phyloP scores from a whole-genome alignment of 2,113 vertebrate species.

The Stegostoma tigrinum region DNA sequence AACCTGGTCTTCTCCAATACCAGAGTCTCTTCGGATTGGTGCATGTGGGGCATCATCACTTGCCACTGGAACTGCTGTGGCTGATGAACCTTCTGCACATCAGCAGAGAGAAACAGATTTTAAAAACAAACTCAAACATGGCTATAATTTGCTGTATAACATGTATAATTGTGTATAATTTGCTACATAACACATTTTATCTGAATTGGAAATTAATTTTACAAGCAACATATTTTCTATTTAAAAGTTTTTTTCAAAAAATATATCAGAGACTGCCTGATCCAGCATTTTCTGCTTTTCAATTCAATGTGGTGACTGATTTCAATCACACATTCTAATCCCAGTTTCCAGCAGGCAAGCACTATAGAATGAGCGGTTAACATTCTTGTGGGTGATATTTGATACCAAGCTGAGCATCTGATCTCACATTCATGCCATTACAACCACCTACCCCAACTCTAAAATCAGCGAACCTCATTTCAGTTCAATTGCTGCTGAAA shows the following conservation, averaged over 20 bases:
- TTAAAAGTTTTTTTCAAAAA: too few species aligned
- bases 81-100: conserved; percentile 8
- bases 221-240: neutral
- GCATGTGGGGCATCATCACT: neutral
- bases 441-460: neutral
- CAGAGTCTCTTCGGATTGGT: conserved; percentile 60
- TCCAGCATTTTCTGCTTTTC: neutral
- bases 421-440: neutral
- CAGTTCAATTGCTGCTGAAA: neutral
- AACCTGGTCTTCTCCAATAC: conserved; percentile 67
- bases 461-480: neutral
- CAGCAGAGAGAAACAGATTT: neutral
- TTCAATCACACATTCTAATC: neutral
- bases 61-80: neutral
- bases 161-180: too few species aligned
- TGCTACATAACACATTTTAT: too few species aligned
- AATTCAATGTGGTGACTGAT: neutral
- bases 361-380: neutral
- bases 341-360: too few species aligned
- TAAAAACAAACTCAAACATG: neutral
- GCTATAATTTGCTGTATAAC: neutral
- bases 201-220: neutral
- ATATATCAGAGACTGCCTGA: neutral
- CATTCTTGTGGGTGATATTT: neutral
- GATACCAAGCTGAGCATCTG: neutral